A percentile compares a stretch with the other conserved stretches of the same genome.
phyloP scores from a whole-genome alignment of 2,797 vertebrate species.

The Heterohyrax brucei region DNA sequence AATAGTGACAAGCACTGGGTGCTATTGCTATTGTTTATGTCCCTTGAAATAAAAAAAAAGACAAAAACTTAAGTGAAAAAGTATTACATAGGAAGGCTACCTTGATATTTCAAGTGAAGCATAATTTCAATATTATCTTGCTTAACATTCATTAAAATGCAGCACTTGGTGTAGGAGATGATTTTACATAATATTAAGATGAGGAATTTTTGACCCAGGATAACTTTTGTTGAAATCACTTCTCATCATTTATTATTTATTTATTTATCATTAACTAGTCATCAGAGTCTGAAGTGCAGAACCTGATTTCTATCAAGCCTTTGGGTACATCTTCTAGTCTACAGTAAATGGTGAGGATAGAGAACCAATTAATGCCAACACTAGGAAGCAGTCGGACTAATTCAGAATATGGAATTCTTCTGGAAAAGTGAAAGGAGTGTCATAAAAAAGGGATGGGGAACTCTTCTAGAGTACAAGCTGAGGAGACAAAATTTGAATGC shows the following conservation, averaged over 20 bases:
- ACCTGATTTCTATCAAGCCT: neutral
- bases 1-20: neutral
- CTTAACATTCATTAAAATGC: neutral
- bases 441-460: neutral
- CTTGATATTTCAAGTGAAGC: neutral
- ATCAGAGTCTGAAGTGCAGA: neutral
- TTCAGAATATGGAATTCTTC: neutral
- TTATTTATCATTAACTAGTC: neutral
- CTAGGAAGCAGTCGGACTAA: neutral
- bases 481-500: neutral
- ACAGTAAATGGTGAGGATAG: neutral
- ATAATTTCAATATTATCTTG: neutral
- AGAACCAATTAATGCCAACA: neutral
- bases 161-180: neutral
- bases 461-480: neutral
- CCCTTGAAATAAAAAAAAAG: neutral
- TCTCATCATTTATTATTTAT: neutral
- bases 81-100: neutral
- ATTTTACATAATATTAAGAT: neutral
- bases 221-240: neutral
- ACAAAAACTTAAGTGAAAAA: neutral
- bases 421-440: neutral
- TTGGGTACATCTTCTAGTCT: neutral
- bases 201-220: neutral
- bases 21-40: constrained; percentile 15